Conservation (phyloP, 2,113 vertebrate genomes). For the Anoura caudifer region DNA sequence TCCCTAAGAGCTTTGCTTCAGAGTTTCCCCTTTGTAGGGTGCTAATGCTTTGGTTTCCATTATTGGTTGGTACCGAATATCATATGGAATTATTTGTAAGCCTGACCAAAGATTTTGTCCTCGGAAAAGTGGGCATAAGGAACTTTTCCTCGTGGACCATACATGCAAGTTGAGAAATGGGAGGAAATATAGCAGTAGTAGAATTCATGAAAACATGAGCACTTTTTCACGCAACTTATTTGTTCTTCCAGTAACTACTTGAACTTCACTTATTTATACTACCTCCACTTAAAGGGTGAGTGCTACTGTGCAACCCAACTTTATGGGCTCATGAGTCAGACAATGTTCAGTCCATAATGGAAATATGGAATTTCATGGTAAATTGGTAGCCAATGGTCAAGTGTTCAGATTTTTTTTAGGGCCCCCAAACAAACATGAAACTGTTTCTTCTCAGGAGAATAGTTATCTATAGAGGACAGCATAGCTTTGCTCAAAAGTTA, state of each 20-base stretch:
- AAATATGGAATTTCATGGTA: neutral
- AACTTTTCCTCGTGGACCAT: neutral
- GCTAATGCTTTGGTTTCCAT: neutral
- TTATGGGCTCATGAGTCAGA: neutral
- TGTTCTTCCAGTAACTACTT: neutral
- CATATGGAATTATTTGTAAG: neutral
- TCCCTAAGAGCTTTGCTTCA: neutral
- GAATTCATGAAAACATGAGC: neutral
- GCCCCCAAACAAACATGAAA: neutral
- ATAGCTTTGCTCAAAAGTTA: neutral
- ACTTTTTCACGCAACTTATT: neutral
- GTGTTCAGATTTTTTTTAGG: neutral
- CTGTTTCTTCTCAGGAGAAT: neutral
- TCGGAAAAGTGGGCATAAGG: neutral
- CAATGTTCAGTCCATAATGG: neutral
- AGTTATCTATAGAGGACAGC: neutral
- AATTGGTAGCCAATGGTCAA: neutral
- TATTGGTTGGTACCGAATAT: neutral
- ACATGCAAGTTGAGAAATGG: neutral
- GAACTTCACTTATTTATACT: neutral
- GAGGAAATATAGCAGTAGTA: neutral
- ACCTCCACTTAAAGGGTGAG: neutral
- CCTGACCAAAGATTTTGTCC: neutral
- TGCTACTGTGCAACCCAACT: neutral
- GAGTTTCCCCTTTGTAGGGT: neutral